Percentiles rank a stretch among this genome's conserved stretches.
Conservation (phyloP, 2,888 invertebrate genomes). For the Aproaerema taeniolella region DNA sequence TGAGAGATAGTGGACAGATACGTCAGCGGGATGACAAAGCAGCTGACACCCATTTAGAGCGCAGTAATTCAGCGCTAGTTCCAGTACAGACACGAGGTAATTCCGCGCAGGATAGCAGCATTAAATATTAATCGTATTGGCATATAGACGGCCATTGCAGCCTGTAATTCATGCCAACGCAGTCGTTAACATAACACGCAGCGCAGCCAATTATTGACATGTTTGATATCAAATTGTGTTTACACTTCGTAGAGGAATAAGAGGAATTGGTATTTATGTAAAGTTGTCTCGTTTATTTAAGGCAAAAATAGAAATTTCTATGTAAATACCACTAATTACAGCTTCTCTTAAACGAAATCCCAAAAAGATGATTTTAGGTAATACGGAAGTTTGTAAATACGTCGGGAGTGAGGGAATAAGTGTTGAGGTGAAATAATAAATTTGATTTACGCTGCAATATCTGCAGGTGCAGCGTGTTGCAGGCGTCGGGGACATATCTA, state of each 20-base stretch:
- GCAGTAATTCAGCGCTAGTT: slow-evolving; percentile 64
- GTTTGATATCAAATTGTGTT: slow-evolving; percentile 12
- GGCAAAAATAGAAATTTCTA: too few species aligned
- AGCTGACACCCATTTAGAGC: slow-evolving; percentile 50
- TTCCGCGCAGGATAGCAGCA: slow-evolving; percentile 61
- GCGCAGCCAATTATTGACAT: slow-evolving; percentile 49
- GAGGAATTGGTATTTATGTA: too few species aligned
- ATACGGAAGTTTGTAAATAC: too few species aligned
- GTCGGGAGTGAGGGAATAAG: slow-evolving; percentile 33
- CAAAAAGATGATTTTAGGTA: too few species aligned
- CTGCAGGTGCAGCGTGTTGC: slow-evolving; percentile 61
- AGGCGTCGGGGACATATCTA: slow-evolving; percentile 27
- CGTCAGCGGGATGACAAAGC: slow-evolving; percentile 38
- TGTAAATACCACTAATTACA: too few species aligned
- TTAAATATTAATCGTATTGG: slow-evolving; percentile 72
- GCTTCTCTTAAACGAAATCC: too few species aligned
- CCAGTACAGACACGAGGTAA: slow-evolving; percentile 61
- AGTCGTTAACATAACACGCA: slow-evolving; percentile 38
- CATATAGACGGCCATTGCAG: slow-evolving; percentile 62
- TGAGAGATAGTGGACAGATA: too few species aligned
- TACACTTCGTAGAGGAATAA: too few species aligned
- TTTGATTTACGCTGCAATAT: slow-evolving; percentile 68
- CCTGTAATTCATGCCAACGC: slow-evolving; percentile 51
- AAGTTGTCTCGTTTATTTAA: too few species aligned
- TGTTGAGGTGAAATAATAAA: slow-evolving; percentile 60